A percentile compares a stretch with the other conserved stretches of the same genome.
phyloP scores from a whole-genome alignment of 2,888 invertebrate species.

The Rhogogaster chlorosoma region DNA sequence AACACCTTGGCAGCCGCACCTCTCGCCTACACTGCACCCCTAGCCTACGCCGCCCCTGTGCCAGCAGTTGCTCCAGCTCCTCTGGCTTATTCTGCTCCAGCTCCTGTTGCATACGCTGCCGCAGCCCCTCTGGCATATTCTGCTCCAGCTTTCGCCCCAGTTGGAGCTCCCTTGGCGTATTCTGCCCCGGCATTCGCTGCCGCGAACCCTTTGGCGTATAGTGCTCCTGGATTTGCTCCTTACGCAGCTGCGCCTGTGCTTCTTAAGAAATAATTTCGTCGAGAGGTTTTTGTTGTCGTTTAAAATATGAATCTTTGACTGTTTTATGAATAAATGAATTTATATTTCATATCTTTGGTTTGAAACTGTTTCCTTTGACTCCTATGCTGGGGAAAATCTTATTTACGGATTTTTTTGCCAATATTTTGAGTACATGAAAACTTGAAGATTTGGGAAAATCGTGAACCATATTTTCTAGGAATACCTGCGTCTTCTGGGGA shows the following conservation, averaged over 20 bases:
- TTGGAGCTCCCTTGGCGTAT: conserved; percentile 70
- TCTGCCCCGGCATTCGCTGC: conserved; percentile 50
- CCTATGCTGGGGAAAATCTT: neutral
- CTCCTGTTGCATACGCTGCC: conserved; percentile 77
- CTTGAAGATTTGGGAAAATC: neutral
- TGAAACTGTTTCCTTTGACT: neutral
- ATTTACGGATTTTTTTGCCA: neutral
- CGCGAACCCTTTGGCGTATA: conserved; percentile 63
- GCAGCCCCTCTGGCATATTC: conserved; percentile 71
- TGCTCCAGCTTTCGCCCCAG: conserved; percentile 60
- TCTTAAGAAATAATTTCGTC: conserved; percentile 57
- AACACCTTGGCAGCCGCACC: conserved; percentile 81
- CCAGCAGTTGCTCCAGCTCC: conserved; percentile 64
- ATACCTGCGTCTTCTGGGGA: neutral
- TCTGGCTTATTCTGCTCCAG: conserved; percentile 64
- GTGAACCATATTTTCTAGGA: neutral
- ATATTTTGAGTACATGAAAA: neutral
- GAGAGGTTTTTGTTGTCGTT: neutral
- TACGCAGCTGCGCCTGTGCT: conserved; percentile 59
- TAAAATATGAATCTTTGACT: neutral
- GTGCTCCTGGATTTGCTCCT: conserved; percentile 57
- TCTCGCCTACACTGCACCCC: conserved; percentile 75
- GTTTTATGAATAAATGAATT: neutral
- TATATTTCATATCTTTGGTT: neutral
- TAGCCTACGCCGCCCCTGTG: conserved; percentile 65